Conservation (phyloP, 2,888 invertebrate genomes). For the Eristalinus aeneus region DNA sequence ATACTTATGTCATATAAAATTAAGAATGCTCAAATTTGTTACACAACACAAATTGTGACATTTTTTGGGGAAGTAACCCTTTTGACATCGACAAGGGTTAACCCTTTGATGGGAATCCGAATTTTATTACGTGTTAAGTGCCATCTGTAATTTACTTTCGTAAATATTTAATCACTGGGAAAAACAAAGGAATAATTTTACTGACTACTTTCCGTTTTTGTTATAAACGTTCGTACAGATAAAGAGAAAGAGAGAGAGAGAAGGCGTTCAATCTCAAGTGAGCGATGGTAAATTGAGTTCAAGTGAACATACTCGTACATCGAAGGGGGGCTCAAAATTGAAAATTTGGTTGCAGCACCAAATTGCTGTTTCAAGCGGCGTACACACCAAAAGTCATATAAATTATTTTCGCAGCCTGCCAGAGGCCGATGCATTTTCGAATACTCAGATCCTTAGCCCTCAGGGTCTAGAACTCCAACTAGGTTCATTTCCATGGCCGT, state of each 20-base stretch:
- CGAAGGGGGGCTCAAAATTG: too few relatives aligned
- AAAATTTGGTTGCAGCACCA: too few relatives aligned
- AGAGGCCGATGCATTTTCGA: too few relatives aligned
- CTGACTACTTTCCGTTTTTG: neutral
- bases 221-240: neutral
- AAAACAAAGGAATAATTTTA: neutral
- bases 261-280: too few relatives aligned
- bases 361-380: too few relatives aligned
- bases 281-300: too few relatives aligned
- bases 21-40: constrained; percentile 62
- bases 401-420: too few relatives aligned
- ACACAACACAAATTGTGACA: constrained; percentile 66
- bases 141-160: constrained; percentile 69
- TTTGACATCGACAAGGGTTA: constrained; percentile 42
- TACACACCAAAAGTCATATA: too few relatives aligned
- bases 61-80: constrained; percentile 51
- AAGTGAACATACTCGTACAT: too few relatives aligned
- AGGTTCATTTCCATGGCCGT: too few relatives aligned
- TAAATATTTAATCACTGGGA: constrained; percentile 65
- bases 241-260: neutral
- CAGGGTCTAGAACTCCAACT: too few relatives aligned
- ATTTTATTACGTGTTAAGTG: constrained; percentile 71
- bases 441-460: too few relatives aligned
- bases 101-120: constrained; percentile 65
- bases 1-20: constrained; percentile 63